Conservation (phyloP, 2,888 invertebrate genomes). For the Hoplodrina ambigua region DNA sequence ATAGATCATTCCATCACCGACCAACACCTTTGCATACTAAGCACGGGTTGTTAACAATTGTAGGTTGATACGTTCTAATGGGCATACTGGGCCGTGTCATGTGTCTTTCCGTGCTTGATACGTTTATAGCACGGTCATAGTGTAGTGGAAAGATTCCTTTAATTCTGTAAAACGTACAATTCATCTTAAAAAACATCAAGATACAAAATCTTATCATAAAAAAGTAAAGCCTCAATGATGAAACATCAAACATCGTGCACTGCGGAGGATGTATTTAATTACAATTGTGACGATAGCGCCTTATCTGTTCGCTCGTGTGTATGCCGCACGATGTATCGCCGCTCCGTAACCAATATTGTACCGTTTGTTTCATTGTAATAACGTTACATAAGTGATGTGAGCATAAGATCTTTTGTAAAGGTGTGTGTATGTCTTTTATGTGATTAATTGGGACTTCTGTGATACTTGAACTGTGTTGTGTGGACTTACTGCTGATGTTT, state of each 20-base stretch:
- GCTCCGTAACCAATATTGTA: slow-evolving; percentile 5
- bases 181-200: slow-evolving; percentile 13
- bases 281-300: slow-evolving; percentile 66
- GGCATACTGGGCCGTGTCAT: too few species aligned
- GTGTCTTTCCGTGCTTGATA: too few species aligned
- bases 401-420: slow-evolving; percentile 5
- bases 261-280: slow-evolving; percentile 71
- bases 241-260: slow-evolving; percentile 55
- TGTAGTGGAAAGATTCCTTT: too few species aligned
- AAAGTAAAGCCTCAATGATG: slow-evolving; percentile 46
- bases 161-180: too few species aligned
- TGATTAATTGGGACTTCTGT: slow-evolving; percentile 15
- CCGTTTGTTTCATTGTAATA: slow-evolving; percentile 16
- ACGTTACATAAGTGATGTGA: slow-evolving; percentile 27
- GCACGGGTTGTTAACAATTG: too few species aligned
- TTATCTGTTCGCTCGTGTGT: slow-evolving; percentile 64
- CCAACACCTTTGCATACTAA: too few species aligned
- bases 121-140: too few species aligned
- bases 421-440: slow-evolving; percentile 18
- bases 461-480: slow-evolving; percentile 3
- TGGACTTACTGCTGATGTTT: slow-evolving; percentile 16
- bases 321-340: slow-evolving; percentile 15
- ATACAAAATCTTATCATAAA: slow-evolving; percentile 40
- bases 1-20: too few species aligned
- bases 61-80: too few species aligned